phyloP scores from a whole-genome alignment of 1,140 invertebrate genomes.

The Leptonema lineaticorne region DNA sequence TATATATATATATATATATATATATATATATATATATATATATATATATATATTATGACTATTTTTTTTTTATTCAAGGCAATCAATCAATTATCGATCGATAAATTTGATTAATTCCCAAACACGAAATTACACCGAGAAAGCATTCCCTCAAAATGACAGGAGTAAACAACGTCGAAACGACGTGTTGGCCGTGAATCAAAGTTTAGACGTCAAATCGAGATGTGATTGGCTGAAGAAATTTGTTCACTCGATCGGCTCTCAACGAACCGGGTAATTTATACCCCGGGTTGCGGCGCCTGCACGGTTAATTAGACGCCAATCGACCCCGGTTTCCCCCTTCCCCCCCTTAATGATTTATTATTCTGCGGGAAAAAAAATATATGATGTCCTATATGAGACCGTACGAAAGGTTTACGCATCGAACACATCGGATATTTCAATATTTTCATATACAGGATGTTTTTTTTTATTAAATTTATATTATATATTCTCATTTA shows the following conservation, averaged over 20 bases:
- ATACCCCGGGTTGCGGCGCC: neutral
- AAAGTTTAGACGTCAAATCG: too few relatives aligned
- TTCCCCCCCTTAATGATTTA: constrained; percentile 13
- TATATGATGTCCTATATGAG: neutral
- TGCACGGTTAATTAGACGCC: constrained; percentile 17
- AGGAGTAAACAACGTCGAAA: too few relatives aligned
- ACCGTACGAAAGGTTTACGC: neutral
- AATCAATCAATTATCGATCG: too few relatives aligned
- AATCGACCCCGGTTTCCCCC: constrained; percentile 2
- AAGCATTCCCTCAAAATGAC: too few relatives aligned
- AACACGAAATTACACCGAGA: too few relatives aligned
- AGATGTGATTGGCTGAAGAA: too few relatives aligned
- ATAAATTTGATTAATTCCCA: too few relatives aligned
- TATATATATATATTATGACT: too few relatives aligned
- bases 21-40: too few relatives aligned
- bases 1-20: too few relatives aligned
- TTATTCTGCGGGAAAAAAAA: neutral
- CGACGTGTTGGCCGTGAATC: too few relatives aligned
- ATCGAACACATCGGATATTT: neutral
- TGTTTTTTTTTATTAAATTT: neutral
- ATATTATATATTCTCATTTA: neutral
- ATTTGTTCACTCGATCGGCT: neutral
- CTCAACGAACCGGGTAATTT: constrained; percentile 19
- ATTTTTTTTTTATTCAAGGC: too few relatives aligned
- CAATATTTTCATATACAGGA: neutral